Base-by-base conservation (phyloP, 2,113 vertebrate genomes). In the Crocuta crocuta region DNA sequence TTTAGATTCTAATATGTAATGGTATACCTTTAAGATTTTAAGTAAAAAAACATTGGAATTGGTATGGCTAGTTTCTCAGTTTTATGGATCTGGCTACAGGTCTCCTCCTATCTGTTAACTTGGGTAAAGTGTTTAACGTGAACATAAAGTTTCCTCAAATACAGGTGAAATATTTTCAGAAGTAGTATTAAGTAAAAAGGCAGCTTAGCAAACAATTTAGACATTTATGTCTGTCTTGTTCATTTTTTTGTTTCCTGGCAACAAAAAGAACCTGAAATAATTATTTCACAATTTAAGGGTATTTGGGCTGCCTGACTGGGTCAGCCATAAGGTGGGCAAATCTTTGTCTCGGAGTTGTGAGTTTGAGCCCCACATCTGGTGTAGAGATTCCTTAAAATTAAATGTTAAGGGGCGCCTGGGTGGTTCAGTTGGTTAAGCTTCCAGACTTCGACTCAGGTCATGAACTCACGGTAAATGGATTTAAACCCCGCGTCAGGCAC, bases 71-170 rank as follows among this genome's bases (percentile, higher is more conserved):
- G 55, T 70, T 53, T 53, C 55, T 92, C 24, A 23, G 61, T 33
- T 91, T 84, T 61, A 78, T 5, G 66, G 81, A 31, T 58, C 39
- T 94, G n/a, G 5, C 24, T 79, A 86, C 9, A 79, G 35, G 21
- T 68, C 71, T 85, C 76, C 93, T 88, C 23, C 16, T 24, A 70
- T 89, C 73, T 93, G 74, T 78, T 91, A 73, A 66, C 33, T 86
- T 91, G 10, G 2, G 33, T 66, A 91, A 91, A 33, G 12, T 55
- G 2, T 79, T 26, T 74, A 73, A 92, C 35, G 7, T 65, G 80
- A 84, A 89, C 17, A 85, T 85, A 87, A 92, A 70, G 76, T 81
- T 96, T 95, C 66, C 53, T 94, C 71, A 95, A 63, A 78, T 68
- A 68, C 92, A 83, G 6, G 33, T n/a, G 8, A 70, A 93, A 61